Conservation (phyloP, 2,797 vertebrate genomes). For the Vireo griseus region DNA sequence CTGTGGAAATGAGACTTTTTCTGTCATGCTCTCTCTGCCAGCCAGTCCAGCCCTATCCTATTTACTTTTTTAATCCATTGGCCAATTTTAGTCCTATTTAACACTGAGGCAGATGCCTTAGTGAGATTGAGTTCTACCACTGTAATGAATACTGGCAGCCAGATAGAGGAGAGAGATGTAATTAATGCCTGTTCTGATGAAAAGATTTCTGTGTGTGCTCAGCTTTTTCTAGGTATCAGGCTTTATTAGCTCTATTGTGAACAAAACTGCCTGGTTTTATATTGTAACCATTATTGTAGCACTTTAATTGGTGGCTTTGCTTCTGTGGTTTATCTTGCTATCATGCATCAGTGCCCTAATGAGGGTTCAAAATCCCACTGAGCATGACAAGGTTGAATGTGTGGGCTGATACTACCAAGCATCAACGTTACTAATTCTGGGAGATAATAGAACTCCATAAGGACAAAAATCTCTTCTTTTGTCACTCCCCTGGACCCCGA, state of each 20-base stretch:
- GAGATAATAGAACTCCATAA: neutral
- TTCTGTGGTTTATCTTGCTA: neutral
- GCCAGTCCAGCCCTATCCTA: neutral
- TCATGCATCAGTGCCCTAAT: neutral
- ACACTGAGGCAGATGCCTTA: constrained; percentile 3
- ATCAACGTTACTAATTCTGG: neutral
- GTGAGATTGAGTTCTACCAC: neutral
- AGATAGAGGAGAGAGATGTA: neutral
- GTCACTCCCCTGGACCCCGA: neutral
- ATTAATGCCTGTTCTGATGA: constrained; percentile 34
- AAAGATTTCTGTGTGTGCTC: neutral
- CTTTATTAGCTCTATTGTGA: constrained; percentile 10
- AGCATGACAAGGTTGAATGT: neutral
- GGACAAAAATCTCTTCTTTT: neutral
- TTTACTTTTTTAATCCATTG: neutral
- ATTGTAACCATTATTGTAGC: neutral
- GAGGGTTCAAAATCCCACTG: neutral
- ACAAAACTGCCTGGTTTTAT: neutral
- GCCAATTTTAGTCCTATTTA: constrained; percentile 1
- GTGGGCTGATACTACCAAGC: neutral
- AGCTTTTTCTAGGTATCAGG: neutral
- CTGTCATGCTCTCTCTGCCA: neutral
- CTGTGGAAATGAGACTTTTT: neutral
- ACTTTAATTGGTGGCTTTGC: neutral
- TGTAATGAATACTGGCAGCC: constrained; percentile 3